Percentiles rank a stretch among this genome's conserved stretches.
Conservation (phyloP, 2,797 vertebrate species). For the Alfaro cultratus region DNA sequence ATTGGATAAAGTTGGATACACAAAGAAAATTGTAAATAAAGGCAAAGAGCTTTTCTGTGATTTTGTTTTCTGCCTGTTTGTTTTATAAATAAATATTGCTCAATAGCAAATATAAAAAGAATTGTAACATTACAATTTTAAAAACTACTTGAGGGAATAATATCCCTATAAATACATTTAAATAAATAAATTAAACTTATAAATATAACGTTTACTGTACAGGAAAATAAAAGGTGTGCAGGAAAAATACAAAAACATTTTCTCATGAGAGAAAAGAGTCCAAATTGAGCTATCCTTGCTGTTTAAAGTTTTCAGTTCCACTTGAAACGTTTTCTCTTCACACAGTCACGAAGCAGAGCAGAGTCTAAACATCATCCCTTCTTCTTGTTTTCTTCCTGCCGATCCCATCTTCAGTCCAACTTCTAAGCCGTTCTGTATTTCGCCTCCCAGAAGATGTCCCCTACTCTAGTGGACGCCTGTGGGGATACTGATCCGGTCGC, state of each 20-base stretch:
- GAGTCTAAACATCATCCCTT: conserved; percentile 55
- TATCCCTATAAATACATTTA: conserved; percentile 85
- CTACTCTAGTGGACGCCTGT: background rate
- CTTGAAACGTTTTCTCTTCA: conserved; percentile 51
- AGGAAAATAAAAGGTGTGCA: conserved; percentile 64
- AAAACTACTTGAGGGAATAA: conserved; percentile 72
- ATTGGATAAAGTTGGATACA: conserved; percentile 32
- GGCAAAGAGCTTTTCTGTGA: conserved; percentile 42
- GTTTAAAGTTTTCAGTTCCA: conserved; percentile 20
- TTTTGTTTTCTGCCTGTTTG: conserved; percentile 26
- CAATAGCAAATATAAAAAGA: conserved; percentile 75
- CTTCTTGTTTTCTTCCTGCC: conserved; percentile 27
- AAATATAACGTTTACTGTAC: conserved; percentile 82
- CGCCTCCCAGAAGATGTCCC: conserved; percentile 56
- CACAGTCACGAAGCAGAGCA: conserved; percentile 69
- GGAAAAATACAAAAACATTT: conserved; percentile 76
- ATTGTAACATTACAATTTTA: conserved; percentile 71
- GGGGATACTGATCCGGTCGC: background rate
- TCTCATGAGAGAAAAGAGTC: conserved; percentile 61
- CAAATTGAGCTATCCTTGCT: conserved; percentile 64
- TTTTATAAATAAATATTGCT: conserved; percentile 76
- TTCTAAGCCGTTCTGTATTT: conserved; percentile 54
- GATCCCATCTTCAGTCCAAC: conserved; percentile 55
- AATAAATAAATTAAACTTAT: conserved; percentile 88
- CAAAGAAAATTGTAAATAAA: conserved; percentile 37